Evolutionary conservation across 2,113 vertebrate species (phyloP).

Genomic region (Patagioenas fasciata): DNA sequence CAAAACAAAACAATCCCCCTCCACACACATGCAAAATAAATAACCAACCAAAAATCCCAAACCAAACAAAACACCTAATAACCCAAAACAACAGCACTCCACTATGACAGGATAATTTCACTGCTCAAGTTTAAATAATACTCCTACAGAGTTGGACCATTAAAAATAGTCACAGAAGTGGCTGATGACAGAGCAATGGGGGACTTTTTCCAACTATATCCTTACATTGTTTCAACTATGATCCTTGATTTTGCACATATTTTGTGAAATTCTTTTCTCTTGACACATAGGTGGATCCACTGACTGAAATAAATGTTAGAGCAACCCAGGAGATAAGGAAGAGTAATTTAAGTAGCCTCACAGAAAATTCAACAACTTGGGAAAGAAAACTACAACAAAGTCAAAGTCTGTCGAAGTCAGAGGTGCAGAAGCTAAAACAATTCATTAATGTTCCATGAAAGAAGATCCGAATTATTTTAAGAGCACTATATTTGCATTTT

Average conservation of each 20-base stretch:
- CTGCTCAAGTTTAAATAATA: background rate
- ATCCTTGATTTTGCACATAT: background rate
- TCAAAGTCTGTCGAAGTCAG: background rate
- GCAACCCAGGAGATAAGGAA: background rate
- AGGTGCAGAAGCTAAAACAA: slow-evolving; percentile 30
- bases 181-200: background rate
- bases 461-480: slow-evolving; percentile 67
- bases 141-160: background rate
- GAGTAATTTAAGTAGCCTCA: background rate
- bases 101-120: background rate
- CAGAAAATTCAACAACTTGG: background rate
- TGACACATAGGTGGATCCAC: background rate
- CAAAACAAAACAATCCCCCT: background rate
- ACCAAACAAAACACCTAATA: too few species aligned
- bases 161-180: background rate
- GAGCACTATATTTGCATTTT: slow-evolving; percentile 72
- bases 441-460: slow-evolving; percentile 50
- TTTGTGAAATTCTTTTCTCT: background rate
- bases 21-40: background rate
- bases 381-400: background rate
- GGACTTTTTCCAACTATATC: accelerated
- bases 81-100: too few species aligned
- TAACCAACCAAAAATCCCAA: accelerated
- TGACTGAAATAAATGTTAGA: background rate
- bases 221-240: accelerated